Evolutionary conservation across 2,888 invertebrate genomes (phyloP).

Genomic region (Tachina grossa): DNA sequence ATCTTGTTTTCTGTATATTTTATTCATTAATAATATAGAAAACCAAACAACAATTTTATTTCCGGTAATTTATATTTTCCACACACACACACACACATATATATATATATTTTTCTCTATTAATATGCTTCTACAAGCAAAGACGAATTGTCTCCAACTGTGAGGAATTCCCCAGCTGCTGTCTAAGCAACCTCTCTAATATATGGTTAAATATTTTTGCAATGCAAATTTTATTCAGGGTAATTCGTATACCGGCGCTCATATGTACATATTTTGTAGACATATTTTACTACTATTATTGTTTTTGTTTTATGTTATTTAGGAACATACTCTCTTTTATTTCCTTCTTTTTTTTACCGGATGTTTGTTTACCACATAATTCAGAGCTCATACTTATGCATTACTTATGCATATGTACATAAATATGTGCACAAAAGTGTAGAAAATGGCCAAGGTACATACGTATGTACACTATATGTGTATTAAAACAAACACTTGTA

Average conservation of each 20-base stretch:
- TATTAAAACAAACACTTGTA: conserved; percentile 25
- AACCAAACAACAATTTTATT: neutral
- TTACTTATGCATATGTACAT: neutral
- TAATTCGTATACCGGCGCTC: neutral
- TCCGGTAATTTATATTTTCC: conserved; percentile 28
- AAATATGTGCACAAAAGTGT: neutral
- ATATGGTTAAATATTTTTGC: conserved; percentile 61
- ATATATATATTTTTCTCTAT: neutral
- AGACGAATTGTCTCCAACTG: conserved; percentile 4
- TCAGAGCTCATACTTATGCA: neutral
- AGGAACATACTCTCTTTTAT: conserved; percentile 21
- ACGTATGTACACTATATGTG: neutral
- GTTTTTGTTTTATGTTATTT: conserved; percentile 35
- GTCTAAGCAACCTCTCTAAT: conserved; percentile 49
- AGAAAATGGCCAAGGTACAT: conserved; percentile 7
- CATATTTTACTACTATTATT: conserved; percentile 29
- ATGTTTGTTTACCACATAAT: conserved; percentile 15
- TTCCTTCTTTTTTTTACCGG: conserved; percentile 20
- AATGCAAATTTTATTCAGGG: conserved; percentile 54
- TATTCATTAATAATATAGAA: too few relatives aligned
- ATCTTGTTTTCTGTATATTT: neutral
- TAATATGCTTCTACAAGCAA: neutral
- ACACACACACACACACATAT: too few relatives aligned
- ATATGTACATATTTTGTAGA: neutral
- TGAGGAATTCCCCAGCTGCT: conserved; percentile 30